Percentiles rank a stretch among this genome's conserved stretches.
Conservation (phyloP, 2,113 vertebrate genomes). For the Anoura caudifer region DNA sequence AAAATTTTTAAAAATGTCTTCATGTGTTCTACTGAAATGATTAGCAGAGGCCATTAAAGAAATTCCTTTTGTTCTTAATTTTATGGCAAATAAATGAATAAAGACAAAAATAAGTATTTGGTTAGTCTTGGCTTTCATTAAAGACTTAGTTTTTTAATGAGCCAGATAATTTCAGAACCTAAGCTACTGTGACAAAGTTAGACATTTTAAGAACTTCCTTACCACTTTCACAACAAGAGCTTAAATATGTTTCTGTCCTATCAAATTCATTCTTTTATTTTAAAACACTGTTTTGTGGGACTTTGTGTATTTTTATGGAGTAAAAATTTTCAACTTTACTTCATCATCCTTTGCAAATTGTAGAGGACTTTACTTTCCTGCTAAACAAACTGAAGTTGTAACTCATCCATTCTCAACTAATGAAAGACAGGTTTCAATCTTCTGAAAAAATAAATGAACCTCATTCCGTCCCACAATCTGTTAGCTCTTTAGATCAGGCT, state of each 20-base stretch:
- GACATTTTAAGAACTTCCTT: neutral
- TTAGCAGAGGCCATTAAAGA: slow-evolving; percentile 77
- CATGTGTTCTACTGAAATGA: slow-evolving; percentile 75
- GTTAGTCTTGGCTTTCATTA: slow-evolving; percentile 59
- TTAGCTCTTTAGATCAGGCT: neutral
- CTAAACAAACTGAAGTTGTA: slow-evolving; percentile 7
- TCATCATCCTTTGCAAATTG: neutral
- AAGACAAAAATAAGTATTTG: slow-evolving; percentile 64
- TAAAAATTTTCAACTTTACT: neutral
- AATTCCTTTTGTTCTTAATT: slow-evolving; percentile 76
- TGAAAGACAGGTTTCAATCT: neutral
- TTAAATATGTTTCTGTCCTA: neutral
- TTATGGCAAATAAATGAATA: slow-evolving; percentile 72
- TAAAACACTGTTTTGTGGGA: neutral
- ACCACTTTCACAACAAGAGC: neutral
- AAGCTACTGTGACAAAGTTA: neutral
- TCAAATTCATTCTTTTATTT: neutral
- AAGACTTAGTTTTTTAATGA: slow-evolving; percentile 61
- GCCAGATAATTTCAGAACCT: slow-evolving; percentile 10
- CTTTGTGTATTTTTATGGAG: neutral
- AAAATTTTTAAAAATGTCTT: slow-evolving; percentile 72
- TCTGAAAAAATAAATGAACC: neutral
- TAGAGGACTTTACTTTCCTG: neutral
- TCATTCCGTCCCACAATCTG: neutral
- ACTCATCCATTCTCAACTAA: neutral